phyloP scores from a whole-genome alignment of 2,113 vertebrate species.

The Panurus biarmicus region DNA sequence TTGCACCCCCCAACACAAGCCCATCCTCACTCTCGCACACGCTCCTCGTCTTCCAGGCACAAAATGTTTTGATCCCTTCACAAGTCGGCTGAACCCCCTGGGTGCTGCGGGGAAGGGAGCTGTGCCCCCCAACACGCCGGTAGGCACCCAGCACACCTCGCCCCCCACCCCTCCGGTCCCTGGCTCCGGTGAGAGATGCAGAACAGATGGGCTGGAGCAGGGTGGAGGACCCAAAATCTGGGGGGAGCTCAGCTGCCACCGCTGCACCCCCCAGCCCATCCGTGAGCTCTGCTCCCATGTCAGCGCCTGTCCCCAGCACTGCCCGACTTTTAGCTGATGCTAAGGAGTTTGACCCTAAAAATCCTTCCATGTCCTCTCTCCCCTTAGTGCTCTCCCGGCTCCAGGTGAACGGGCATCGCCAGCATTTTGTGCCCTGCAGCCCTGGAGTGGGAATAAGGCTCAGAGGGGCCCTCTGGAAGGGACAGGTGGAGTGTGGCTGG shows the following conservation, averaged over 20 bases:
- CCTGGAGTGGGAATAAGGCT: not conserved
- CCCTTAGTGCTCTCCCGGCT: accelerated
- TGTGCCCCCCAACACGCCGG: accelerated
- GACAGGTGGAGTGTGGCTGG: not conserved
- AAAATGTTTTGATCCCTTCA: not conserved
- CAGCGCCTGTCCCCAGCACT: accelerated
- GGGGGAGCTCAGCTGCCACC: not conserved
- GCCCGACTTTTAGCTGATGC: not conserved
- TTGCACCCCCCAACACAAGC: constrained; percentile 20
- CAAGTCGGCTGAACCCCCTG: not conserved
- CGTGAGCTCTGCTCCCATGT: not conserved
- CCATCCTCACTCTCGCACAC: not conserved
- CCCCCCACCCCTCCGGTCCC: not conserved
- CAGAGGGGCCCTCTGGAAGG: not conserved
- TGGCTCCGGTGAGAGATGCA: not conserved
- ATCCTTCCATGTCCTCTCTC: not conserved
- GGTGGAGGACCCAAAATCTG: not conserved
- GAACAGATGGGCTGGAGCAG: not conserved
- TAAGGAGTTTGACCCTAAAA: not conserved
- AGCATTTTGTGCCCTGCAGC: not conserved
- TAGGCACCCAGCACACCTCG: not conserved
- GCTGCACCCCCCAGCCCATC: not conserved
- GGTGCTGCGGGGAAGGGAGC: not conserved
- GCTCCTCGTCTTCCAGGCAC: not conserved
- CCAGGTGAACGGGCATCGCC: accelerated